A percentile compares a stretch with the other conserved stretches of the same genome.
phyloP scores from a whole-genome alignment of 1,140 invertebrate genomes.

The Drosophila varians region DNA sequence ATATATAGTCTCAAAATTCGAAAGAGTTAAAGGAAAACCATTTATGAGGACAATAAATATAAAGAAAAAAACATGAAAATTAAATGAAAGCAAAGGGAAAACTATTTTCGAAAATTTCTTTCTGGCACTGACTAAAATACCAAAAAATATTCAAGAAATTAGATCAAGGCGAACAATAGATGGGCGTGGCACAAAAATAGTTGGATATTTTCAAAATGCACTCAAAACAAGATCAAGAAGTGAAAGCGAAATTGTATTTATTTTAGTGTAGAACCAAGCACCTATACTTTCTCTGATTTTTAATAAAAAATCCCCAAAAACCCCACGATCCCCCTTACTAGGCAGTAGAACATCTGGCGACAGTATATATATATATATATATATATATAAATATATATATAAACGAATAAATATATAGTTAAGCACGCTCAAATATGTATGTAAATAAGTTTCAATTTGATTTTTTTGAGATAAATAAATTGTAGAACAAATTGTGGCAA shows the following conservation, averaged over 20 bases:
- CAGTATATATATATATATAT: constrained; percentile 41
- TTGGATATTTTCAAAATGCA: too few species aligned
- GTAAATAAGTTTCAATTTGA: constrained; percentile 73
- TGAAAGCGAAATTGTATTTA: constrained; percentile 25
- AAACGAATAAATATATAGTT: constrained; percentile 32
- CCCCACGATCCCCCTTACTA: constrained; percentile 3
- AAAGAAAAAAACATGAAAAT: constrained; percentile 12
- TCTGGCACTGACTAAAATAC: constrained; percentile 16
- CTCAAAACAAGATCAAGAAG: constrained; percentile 2
- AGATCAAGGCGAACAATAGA: constrained; percentile 29
- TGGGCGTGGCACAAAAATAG: constrained; percentile 29
- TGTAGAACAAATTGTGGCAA: constrained; percentile 58
- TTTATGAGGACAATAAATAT: constrained; percentile 74
- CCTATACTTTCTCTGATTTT: constrained; percentile 25
- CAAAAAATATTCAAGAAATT: constrained; percentile 15
- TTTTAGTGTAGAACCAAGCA: constrained; percentile 20
- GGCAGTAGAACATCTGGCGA: constrained; percentile 36
- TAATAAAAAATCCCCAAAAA: constrained; percentile 16
- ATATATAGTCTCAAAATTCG: constrained; percentile 2
- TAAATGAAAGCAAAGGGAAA: background rate
- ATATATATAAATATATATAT: constrained; percentile 18
- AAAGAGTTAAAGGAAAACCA: constrained; percentile 20
- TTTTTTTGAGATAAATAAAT: constrained; percentile 65
- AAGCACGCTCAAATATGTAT: constrained; percentile 58
- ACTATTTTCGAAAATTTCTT: constrained; percentile 50